Base-by-base conservation (phyloP, 35 echinoderm and acorn worm genomes). In the Acanthaster planci region DNA sequence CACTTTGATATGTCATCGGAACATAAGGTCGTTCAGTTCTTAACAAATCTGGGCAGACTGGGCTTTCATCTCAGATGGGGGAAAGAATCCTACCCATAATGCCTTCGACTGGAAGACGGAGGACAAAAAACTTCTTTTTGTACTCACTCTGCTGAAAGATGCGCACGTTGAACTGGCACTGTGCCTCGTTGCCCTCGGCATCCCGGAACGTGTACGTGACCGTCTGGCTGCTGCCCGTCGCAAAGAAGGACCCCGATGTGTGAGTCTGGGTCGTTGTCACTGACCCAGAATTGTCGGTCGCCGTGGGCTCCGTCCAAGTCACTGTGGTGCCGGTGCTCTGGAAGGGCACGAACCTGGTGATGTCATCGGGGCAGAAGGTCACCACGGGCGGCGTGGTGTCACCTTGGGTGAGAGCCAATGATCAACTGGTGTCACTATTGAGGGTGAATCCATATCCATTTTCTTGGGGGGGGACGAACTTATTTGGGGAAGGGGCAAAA, bases 161-260 rank as follows among this genome's bases (percentile, higher is more conserved):
- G 17, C 79, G 82, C 37, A 97, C 86, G 27, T 67, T 85, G 76
- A 97, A 97, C 2, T 56, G 39, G 54, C 85, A 92, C 0, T 9
- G 37, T 44, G 59, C 86, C n/a, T 39, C 12, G 54, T 97, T 97
- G 21, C 77, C 57, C 23, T 76, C 38, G 57, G 47, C 76, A 51
- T 97, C 93, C 22, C 40, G 52, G 44, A 82, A 92, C 6, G 76
- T 85, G 60, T 97, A 97, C 12, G 39, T 83, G n/a, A 97, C 83
- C 1, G 51, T 34, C 1, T 77, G 84, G 17, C 80, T 82, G 34
- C 32, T 27, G 16, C 93, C 93, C 40, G 85, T 56, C 29, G 18
- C 22, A 83, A 97, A 97, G 23, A 64, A 79, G 16, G 60, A 58
- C n/a, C 83, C 86, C 2, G 90, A 83, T 30, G 56, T 27, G 80